Evolutionary conservation across 2,797 vertebrate species (phyloP).

Genomic region (Acanthopagrus latus): DNA sequence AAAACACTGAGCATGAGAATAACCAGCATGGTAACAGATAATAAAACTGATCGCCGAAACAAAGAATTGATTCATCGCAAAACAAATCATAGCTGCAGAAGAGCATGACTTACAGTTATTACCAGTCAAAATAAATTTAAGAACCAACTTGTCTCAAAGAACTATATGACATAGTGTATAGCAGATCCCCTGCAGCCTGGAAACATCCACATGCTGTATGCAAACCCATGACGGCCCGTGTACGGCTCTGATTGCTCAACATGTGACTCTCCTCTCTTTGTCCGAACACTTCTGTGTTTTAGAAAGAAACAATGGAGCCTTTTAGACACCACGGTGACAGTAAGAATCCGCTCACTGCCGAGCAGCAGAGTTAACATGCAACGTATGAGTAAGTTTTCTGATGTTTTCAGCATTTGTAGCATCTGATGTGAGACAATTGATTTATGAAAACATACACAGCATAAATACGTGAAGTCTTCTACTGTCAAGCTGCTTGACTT

Average conservation of each 20-base stretch:
- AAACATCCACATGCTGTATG: slow-evolving; percentile 7
- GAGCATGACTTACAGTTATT: background rate
- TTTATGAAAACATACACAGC: background rate
- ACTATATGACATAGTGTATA: background rate
- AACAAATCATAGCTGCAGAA: background rate
- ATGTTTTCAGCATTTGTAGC: background rate
- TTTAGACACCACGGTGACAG: slow-evolving; percentile 29
- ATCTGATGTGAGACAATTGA: background rate
- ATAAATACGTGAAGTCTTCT: background rate
- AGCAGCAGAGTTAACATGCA: background rate
- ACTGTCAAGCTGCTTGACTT: background rate
- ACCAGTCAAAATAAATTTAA: background rate
- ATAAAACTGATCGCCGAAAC: background rate
- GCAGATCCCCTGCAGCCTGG: background rate
- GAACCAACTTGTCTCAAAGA: background rate
- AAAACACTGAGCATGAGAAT: background rate
- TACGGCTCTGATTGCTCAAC: slow-evolving; percentile 26
- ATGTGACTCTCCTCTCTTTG: slow-evolving; percentile 58
- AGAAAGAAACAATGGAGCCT: slow-evolving; percentile 57
- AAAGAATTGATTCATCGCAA: background rate
- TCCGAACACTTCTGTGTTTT: slow-evolving; percentile 24
- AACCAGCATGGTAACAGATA: background rate
- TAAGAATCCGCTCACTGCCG: slow-evolving; percentile 12
- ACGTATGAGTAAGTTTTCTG: background rate
- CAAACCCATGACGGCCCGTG: slow-evolving; percentile 53